Evolutionary conservation across 2,113 vertebrate species (phyloP).

Genomic region (Hypomesus transpacificus): DNA sequence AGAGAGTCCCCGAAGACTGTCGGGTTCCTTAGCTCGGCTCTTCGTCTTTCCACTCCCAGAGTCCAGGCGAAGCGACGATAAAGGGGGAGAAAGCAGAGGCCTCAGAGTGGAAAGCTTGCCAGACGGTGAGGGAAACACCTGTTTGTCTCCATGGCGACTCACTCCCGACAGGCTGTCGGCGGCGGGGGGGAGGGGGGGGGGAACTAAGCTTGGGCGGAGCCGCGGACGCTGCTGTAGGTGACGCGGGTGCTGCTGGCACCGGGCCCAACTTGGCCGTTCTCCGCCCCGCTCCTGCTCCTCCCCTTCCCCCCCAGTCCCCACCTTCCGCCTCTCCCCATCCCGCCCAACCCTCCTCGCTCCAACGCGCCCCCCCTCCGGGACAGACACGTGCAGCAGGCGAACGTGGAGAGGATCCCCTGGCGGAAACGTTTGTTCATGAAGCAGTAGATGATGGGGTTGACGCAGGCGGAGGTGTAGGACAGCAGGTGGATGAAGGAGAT

Average conservation of each 20-base stretch:
- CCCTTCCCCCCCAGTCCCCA: constrained; percentile 14
- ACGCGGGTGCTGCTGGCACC: constrained; percentile 73
- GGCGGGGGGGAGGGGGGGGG: background rate
- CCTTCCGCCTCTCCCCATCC: background rate
- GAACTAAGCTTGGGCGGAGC: constrained; percentile 60
- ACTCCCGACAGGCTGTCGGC: background rate
- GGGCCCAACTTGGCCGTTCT: constrained; percentile 71
- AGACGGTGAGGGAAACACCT: too few relatives aligned
- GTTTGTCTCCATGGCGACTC: background rate
- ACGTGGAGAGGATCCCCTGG: constrained; percentile 82
- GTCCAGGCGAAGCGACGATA: too few relatives aligned
- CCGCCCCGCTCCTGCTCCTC: constrained; percentile 46
- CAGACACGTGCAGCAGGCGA: constrained; percentile 71
- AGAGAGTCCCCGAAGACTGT: too few relatives aligned
- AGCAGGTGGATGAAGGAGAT: constrained; percentile 97
- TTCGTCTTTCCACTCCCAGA: too few relatives aligned
- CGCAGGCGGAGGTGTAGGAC: constrained; percentile 92
- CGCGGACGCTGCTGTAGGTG: constrained; percentile 58
- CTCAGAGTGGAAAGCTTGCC: too few relatives aligned
- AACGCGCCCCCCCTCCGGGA: background rate
- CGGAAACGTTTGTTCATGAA: constrained; percentile 98
- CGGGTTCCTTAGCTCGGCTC: too few relatives aligned
- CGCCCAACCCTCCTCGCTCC: constrained; percentile 18
- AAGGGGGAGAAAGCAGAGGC: too few relatives aligned
- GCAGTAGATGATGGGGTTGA: constrained; percentile 98